A percentile compares a stretch with the other conserved stretches of the same genome.
Evolutionary conservation across 2,888 invertebrate species (phyloP).

Genomic region (Archips xylosteana): DNA sequence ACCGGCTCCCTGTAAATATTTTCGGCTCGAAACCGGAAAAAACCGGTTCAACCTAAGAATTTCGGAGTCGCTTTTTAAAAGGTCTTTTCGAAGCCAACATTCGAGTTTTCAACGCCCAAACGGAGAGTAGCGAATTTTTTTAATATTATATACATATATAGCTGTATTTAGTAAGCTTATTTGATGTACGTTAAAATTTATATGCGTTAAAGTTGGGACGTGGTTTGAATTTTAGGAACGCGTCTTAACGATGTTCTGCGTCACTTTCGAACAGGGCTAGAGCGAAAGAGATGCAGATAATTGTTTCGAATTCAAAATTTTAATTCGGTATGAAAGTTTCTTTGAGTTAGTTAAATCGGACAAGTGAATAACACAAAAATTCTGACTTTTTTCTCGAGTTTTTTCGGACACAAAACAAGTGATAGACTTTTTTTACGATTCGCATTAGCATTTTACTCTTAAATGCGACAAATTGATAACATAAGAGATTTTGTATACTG

Average conservation of each 20-base stretch:
- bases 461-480: too few species aligned
- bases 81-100: conserved; percentile 41
- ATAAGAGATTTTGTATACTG: too few species aligned
- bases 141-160: conserved; percentile 65
- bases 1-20: conserved; percentile 28
- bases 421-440: too few species aligned
- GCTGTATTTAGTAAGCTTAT: conserved; percentile 70
- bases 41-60: background rate
- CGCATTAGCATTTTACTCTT: too few species aligned
- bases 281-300: background rate
- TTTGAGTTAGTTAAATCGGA: too few species aligned
- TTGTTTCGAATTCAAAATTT: too few species aligned
- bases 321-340: too few species aligned
- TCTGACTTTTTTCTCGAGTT: background rate
- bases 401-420: background rate
- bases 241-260: background rate
- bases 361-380: too few species aligned
- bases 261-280: background rate
- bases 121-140: conserved; percentile 51
- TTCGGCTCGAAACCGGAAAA: background rate
- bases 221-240: background rate
- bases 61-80: conserved; percentile 33
- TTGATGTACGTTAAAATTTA: conserved; percentile 48
- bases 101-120: conserved; percentile 40
- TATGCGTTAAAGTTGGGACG: conserved; percentile 42